Base-by-base conservation (phyloP, 2,113 vertebrate species). In the Todiramphus chloris region DNA sequence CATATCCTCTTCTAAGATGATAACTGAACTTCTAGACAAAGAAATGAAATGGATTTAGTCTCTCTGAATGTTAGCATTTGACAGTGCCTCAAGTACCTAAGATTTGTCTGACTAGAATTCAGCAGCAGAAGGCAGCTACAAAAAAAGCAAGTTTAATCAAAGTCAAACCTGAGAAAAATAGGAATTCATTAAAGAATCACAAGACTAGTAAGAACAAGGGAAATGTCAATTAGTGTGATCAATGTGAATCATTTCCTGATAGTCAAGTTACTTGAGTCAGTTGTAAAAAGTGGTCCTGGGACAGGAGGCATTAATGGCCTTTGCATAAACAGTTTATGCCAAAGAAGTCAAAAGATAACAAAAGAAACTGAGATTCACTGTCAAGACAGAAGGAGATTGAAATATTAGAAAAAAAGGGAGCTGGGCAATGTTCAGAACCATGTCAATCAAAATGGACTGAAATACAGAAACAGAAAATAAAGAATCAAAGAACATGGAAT, bases 11-110 rank as follows among this genome's bases (percentile, higher is more conserved):
- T 70, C 78, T 74, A 50, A 96, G 67, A 85, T 59, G 75, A 74
- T 79, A 93, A 73, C 81, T 18, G 53, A 94, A 87, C 67, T 93
- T 93, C 44, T 62, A 95, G 87, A 95, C 84, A 94, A 97, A 91
- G 62, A 91, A 89, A 63, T 76, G 41, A 87, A 94, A 93, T 69
- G n/a, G 81, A 93, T 96, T 94, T 95, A 93, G 87, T 94, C n/a
- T 84, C 59, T 75, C 74, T 90, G 74, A 89, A 94, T 76, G 89
- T 85, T 87, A 95, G 62, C 37, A 67, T 94, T 90, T 87, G 93
- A 93, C 82, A 95, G 81, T 66, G n/a, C 56, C 48, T 96, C 44
- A 76, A 72, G 66, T 73, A 62, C 69, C 48, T 75, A 84, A 84
- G 35, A 46, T 64, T 51, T 5, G 7, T 25, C 62, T 84, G 77